Evolutionary conservation across 2,888 invertebrate genomes (phyloP).

Genomic region (Brachylomia viminalis): DNA sequence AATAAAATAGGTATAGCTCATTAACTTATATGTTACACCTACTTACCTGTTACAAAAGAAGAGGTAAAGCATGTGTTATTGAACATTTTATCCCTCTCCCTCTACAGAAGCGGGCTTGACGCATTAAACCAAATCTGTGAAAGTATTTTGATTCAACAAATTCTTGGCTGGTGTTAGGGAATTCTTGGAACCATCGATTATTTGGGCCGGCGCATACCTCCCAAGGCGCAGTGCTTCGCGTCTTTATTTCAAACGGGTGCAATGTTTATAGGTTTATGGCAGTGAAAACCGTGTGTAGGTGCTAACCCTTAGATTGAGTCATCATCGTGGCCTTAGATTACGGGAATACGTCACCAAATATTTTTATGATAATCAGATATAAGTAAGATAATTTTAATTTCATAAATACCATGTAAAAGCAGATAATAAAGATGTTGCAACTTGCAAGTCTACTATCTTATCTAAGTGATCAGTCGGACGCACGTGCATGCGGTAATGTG

Average conservation of each 20-base stretch:
- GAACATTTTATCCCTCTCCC: slow-evolving; percentile 6
- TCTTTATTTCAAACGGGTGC: not conserved
- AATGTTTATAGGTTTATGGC: not conserved
- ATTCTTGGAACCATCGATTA: not conserved
- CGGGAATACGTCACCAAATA: slow-evolving; percentile 30
- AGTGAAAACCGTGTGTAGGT: not conserved
- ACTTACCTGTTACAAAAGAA: not conserved
- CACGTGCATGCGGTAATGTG: slow-evolving; percentile 20
- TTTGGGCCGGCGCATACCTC: not conserved
- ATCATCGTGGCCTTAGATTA: not conserved
- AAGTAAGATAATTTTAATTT: slow-evolving; percentile 26
- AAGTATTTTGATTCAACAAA: not conserved
- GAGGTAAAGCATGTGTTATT: slow-evolving; percentile 13
- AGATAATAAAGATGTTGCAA: slow-evolving; percentile 50
- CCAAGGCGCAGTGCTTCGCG: not conserved
- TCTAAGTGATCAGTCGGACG: slow-evolving; percentile 29
- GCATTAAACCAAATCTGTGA: not conserved
- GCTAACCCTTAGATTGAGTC: slow-evolving; percentile 2
- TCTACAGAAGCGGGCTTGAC: not conserved
- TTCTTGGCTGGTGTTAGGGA: not conserved
- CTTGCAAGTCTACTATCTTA: slow-evolving; percentile 49
- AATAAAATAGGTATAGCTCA: not conserved
- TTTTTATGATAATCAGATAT: slow-evolving; percentile 34
- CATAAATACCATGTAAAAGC: slow-evolving; percentile 10
- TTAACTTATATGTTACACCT: no score